Conservation (phyloP, 2,113 vertebrate species). For the Sorex araneus region DNA sequence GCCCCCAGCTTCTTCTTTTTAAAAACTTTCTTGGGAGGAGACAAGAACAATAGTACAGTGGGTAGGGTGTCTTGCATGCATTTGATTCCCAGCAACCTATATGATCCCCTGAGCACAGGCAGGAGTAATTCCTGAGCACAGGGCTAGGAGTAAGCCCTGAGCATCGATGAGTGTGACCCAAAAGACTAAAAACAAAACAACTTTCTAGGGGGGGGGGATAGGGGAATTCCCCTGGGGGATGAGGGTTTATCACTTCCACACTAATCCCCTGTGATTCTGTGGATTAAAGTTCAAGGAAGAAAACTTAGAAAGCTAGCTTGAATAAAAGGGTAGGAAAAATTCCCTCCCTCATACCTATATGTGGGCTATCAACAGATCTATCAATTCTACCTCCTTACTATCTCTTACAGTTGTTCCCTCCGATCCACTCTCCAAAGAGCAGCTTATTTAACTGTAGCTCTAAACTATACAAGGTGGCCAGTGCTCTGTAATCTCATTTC, state of each 20-base stretch:
- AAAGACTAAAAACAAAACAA: no score
- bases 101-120: no score
- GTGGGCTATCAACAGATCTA: background rate
- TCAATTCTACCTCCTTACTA: slow-evolving; percentile 5
- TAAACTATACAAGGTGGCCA: background rate
- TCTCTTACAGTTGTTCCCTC: background rate
- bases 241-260: background rate
- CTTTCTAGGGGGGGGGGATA: no score
- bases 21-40: no score
- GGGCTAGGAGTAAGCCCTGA: no score
- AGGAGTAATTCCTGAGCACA: no score
- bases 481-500: background rate
- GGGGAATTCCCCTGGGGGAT: no score
- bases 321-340: background rate
- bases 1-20: no score
- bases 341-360: background rate
- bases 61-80: no score
- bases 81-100: no score
- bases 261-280: slow-evolving; percentile 4
- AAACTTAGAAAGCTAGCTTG: background rate
- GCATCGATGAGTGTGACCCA: no score
- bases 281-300: slow-evolving; percentile 33
- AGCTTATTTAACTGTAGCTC: background rate
- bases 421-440: slow-evolving; percentile 6
- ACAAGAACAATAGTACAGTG: no score